These are phyloP conservation scores for Drosophila lini DNA, from an alignment of 1,140 invertebrate species.

Conservation along the genomic window DNA sequence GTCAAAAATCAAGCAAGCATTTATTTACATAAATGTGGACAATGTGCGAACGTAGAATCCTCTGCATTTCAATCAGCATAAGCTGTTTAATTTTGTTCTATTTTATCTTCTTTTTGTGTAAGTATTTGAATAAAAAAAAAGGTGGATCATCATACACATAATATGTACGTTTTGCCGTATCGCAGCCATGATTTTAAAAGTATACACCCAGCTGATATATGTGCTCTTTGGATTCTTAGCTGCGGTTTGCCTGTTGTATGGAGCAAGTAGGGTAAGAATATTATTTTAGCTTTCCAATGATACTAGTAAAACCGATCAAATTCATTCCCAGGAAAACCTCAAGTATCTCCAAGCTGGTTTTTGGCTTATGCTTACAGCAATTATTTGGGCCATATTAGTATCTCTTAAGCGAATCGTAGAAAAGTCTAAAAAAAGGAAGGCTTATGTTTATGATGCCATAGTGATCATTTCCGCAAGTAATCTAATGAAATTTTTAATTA, in stretches of 20 bases:
- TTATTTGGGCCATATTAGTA: neutral
- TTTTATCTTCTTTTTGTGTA: neutral
- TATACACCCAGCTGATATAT: neutral
- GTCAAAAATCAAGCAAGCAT: neutral
- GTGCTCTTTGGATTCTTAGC: neutral
- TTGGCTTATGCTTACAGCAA: neutral
- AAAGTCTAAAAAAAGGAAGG: too few species aligned
- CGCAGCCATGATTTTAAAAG: neutral
- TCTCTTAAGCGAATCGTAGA: neutral
- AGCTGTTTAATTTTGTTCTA: neutral
- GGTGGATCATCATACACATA: neutral
- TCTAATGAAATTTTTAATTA: neutral
- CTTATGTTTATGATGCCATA: neutral
- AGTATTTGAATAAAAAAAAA: neutral
- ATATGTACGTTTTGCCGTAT: neutral
- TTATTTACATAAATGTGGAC: neutral
- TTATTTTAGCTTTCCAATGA: neutral
- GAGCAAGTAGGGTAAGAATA: neutral
- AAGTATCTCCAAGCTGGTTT: neutral
- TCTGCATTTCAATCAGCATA: neutral
- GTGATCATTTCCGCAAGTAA: neutral
- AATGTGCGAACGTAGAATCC: neutral
- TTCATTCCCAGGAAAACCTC: neutral
- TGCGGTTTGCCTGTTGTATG: neutral
- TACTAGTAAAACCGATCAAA: neutral